Base-by-base conservation (phyloP, 92 coral and sea anemone genomes). In the Zoanthus solanderi region DNA sequence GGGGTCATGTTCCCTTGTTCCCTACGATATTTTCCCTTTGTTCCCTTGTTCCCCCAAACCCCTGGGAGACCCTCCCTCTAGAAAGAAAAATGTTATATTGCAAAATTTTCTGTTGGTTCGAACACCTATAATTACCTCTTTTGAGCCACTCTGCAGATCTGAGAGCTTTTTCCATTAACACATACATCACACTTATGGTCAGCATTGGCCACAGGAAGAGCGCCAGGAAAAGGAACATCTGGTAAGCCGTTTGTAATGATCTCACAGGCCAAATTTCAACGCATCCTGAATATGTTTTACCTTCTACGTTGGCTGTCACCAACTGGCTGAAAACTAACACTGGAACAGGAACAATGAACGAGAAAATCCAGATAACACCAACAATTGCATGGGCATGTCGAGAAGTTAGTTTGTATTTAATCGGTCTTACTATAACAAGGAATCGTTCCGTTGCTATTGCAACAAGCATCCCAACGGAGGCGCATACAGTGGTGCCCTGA, bases 391-490 rank as follows among this genome's bases (percentile, higher is more conserved):
- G 83, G 1, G 91, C 89, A 44, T 88, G 86, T 18, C 73, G 53
- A 3, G 76, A 48, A 9, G 15, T 77, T 23, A 91, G 78, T 71
- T 88, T 88, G 29, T 57, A 71, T 34, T 48, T 76, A 1, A 82
- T 88, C 17, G 93, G 93, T 37, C 17, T 83, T 18, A 91, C 93
- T 52, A 91, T 91, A 15, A 91, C 93, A 54, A 88, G 72, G 45
- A 91, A 91, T 18, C 93, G 66, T 83, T 91, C 93, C 75, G 91
- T 82, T 67, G 93, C 93, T 80, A 91, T 83, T 17, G 91, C 93
- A 7, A 88, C 78, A 14, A 91, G 86, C 76, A 90, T 91, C 1
- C 89, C 93, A 75, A 91, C 47, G 29, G 93, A 91, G 18, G 93
- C 89, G n/a, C 86, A 83, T 42, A 91, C 93, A 8, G 93, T 83